Percentiles rank a stretch among this genome's conserved stretches.
phyloP scores from a whole-genome alignment of 2,888 invertebrate genomes.

The Campoplex capitator region DNA sequence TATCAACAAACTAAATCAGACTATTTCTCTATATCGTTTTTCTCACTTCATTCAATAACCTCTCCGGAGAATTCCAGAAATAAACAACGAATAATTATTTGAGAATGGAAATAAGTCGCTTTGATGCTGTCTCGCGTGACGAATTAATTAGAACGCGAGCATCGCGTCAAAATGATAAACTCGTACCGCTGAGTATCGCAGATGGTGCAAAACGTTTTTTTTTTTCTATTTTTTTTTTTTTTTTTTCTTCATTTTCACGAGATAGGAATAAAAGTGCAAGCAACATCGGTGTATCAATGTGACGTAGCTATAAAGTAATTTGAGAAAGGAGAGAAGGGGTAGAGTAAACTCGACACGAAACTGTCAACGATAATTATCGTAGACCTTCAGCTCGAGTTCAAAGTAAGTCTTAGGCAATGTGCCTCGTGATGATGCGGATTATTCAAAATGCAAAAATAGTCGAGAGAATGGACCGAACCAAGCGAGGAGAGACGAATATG shows the following conservation, averaged over 20 bases:
- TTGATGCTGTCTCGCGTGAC: not conserved
- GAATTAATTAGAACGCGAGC: constrained; percentile 17
- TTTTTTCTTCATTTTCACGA: not conserved
- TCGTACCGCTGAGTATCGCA: not conserved
- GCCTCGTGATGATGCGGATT: constrained; percentile 43
- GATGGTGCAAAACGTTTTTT: constrained; percentile 25
- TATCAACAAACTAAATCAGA: not conserved
- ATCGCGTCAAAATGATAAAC: constrained; percentile 42
- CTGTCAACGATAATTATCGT: constrained; percentile 66
- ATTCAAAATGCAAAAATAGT: constrained; percentile 43
- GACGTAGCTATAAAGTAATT: constrained; percentile 30
- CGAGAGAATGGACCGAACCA: constrained; percentile 23
- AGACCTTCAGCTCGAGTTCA: constrained; percentile 46
- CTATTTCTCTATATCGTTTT: no score
- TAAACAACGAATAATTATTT: not conserved
- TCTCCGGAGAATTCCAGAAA: not conserved
- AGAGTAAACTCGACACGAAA: constrained; percentile 40
- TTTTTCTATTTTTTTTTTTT: constrained; percentile 5
- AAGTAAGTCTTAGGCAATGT: constrained; percentile 51
- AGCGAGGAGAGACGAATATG: constrained; percentile 26
- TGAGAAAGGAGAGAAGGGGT: constrained; percentile 16
- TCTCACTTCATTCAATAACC: not conserved
- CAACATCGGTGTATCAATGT: constrained; percentile 44
- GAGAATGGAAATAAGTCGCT: not conserved
- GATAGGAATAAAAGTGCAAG: constrained; percentile 13